Evolutionary conservation across 2,113 vertebrate species (phyloP).

Genomic region (Dicentrarchus labrax): DNA sequence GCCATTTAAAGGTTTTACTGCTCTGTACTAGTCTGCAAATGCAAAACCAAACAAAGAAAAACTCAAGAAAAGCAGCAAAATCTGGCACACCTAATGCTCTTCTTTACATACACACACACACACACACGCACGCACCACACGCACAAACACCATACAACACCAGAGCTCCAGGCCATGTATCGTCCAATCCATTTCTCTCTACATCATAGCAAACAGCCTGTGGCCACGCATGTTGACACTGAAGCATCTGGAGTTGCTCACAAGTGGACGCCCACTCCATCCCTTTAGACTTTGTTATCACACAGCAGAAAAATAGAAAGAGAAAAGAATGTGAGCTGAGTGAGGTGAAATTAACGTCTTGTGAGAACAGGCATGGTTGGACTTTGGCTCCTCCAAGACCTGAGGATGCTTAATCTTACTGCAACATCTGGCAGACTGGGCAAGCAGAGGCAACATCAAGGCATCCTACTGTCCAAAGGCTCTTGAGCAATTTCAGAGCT

Average conservation of each 20-base stretch:
- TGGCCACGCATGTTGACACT: conserved; percentile 62
- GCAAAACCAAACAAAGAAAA: neutral
- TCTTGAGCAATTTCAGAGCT: conserved; percentile 62
- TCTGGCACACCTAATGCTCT: conserved; percentile 33
- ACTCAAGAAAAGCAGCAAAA: conserved; percentile 30
- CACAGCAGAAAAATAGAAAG: conserved; percentile 45
- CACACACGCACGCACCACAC: conserved; percentile 1
- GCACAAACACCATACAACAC: conserved; percentile 7
- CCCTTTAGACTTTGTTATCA: conserved; percentile 59
- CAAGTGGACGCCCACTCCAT: conserved; percentile 62
- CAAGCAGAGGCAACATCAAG: conserved; percentile 49
- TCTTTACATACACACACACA: conserved; percentile 6
- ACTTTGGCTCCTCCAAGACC: conserved; percentile 57
- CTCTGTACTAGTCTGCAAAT: neutral
- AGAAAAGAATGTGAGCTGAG: conserved; percentile 42
- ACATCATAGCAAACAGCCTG: conserved; percentile 54
- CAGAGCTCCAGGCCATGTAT: conserved; percentile 35
- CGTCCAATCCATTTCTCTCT: conserved; percentile 58
- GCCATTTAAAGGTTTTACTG: neutral
- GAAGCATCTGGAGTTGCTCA: conserved; percentile 66
- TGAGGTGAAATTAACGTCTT: conserved; percentile 66
- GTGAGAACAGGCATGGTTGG: conserved; percentile 64
- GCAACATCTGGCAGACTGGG: conserved; percentile 70
- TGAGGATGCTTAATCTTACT: conserved; percentile 62
- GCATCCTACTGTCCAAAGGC: conserved; percentile 58